Evolutionary conservation across 2,888 invertebrate species (phyloP), one percentile per base, ranked within the genome.

Genomic region (Ectemnius cavifrons): DNA sequence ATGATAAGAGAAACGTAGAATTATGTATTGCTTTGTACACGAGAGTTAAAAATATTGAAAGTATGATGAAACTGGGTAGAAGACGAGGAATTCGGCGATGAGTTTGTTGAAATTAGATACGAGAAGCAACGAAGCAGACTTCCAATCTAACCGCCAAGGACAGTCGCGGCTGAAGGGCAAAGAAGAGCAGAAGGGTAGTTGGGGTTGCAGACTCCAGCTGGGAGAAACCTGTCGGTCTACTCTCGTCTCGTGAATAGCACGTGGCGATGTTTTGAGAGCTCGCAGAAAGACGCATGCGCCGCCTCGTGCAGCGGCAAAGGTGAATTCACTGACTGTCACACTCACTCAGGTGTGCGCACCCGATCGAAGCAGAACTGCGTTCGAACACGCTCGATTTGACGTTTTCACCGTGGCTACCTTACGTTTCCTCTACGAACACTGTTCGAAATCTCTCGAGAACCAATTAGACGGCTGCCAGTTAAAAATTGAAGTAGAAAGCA

Each of bases 261-360:
- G 87, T 87, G 85, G 84, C 79, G 73, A 81, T 84, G 83, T 85
- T 86, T 86, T 84, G 83, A 80, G 78, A 71, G 72, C 78, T 75
- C 14, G 6, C 8, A 11, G 65, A 69, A 46, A 66, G 71, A 37
- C 69, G 73, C 58, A 71, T 67, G 67, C 79, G 75, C 67, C 61
- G 37, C 63, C 37, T 65, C 64, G 60, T 65, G 68, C 60, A 69
- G 62, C 77, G 52, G 73, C 61, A 75, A 75, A 66, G 65, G 85
- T 73, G 78, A 80, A 85, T 82, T 81, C 78, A 79, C 80, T 75
- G 28, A 52, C 69, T 72, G 79, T 69, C 82, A 67, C 71, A 52
- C 52, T 52, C 52, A 52, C 52, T 52, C 28, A 72, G 74, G 72
- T 80, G 78, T 82, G 83, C 73, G 80, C 71, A 66, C 60, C 71